Base-by-base conservation (phyloP, 2,797 vertebrate genomes). In the Acipenser transmontanus region DNA sequence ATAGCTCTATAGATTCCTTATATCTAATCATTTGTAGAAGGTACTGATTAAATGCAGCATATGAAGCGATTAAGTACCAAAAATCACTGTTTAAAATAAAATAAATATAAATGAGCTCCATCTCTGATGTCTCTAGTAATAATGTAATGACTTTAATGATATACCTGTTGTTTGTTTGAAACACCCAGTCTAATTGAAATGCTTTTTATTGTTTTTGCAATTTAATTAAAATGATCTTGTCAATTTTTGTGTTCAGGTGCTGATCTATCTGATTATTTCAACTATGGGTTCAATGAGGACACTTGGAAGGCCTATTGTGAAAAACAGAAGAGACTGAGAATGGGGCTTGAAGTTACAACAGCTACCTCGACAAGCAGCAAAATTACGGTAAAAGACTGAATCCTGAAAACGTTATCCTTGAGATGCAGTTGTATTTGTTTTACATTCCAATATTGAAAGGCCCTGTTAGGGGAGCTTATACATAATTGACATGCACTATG, bases 301-400 rank as follows among this genome's bases (percentile, higher is more conserved):
- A 88, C 85, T 0, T 91, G 84, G 88, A 91, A 89, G 69, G 81
- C 83, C 7, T 91, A 91, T 66, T 90, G 87, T 76, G 86, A 86
- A 56, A 89, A 91, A 61, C 86, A 90, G 74, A 81, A 79, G 2
- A 77, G 86, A 59, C 84, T 89, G 54, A 85, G 86, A 76, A 81
- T 87, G 34, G 88, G 87, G 7, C 71, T 88, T 73, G 87, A 87
- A 84, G 84, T 84, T 74, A 79, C 95, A 69, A 91, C 87, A 47
- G 87, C 95, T 70, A 85, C 92, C 77, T 94, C 96, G 49, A 73
- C 83, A 59, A 92, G 95, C 17, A 99, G 97, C 91, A 98, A 94
- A 87, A 87, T 86, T 70, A 88, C 74, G 88, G 96, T 94, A 34
- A 34, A 3, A 34, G 4, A 34, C 34, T 34, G 34, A 0, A 34